Percentiles rank a stretch among this genome's conserved stretches.
These are phyloP conservation scores for Charina bottae DNA, from an alignment of 2,113 vertebrate genomes.

Conservation along the genomic window DNA sequence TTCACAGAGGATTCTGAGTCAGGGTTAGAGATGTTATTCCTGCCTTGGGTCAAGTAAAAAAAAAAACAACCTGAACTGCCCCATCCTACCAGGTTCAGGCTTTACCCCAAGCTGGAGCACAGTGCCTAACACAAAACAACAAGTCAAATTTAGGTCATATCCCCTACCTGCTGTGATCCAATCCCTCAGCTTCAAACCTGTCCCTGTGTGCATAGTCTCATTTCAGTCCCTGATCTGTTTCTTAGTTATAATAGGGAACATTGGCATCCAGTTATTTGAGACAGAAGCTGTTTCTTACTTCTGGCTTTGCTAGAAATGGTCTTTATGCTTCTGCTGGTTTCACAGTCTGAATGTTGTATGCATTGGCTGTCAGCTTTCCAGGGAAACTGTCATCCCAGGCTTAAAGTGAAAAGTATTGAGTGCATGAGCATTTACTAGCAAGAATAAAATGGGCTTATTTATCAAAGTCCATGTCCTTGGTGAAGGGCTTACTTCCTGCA, in stretches of 20 bases:
- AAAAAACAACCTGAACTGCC: neutral
- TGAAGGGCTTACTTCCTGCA: slow-evolving; percentile 29
- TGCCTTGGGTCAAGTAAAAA: neutral
- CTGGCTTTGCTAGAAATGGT: neutral
- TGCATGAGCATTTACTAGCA: slow-evolving; percentile 23
- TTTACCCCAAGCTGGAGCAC: neutral
- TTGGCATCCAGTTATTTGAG: neutral
- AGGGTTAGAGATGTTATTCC: neutral
- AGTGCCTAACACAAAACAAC: neutral
- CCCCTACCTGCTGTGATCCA: neutral
- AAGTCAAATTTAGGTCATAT: neutral
- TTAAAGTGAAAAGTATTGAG: slow-evolving; percentile 30
- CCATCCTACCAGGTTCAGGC: neutral
- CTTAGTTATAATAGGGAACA: neutral
- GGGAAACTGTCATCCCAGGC: neutral
- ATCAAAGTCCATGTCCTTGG: neutral
- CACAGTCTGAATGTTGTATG: neutral
- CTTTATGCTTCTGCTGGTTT: slow-evolving; percentile 27
- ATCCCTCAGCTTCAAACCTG: neutral
- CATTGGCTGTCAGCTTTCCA: slow-evolving; percentile 19
- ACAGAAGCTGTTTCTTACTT: neutral
- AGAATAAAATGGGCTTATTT: slow-evolving; percentile 13
- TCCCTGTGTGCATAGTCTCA: neutral
- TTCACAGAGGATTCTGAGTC: neutral
- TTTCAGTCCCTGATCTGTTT: neutral